Evolutionary conservation across 2,113 vertebrate genomes (phyloP).

Genomic region (Poecilia latipinna): DNA sequence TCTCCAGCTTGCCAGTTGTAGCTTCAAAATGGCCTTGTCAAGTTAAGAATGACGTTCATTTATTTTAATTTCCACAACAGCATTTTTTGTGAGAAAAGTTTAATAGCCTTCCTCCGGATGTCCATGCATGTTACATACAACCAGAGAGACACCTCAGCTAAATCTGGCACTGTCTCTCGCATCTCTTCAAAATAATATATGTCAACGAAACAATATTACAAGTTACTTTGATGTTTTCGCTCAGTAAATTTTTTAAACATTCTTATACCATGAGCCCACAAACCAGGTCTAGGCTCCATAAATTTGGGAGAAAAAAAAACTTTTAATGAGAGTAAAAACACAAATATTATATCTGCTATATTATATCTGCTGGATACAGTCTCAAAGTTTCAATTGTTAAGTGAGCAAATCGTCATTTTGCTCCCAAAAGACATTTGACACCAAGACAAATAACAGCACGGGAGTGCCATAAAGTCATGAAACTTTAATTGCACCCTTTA

Average conservation of each 20-base stretch:
- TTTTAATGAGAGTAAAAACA: not conserved
- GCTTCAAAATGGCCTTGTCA: too few relatives aligned
- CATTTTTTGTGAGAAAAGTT: too few relatives aligned
- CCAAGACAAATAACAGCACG: not conserved
- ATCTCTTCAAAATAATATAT: not conserved
- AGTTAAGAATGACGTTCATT: too few relatives aligned
- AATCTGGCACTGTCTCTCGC: not conserved
- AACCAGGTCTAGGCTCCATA: too few relatives aligned
- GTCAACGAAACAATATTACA: not conserved
- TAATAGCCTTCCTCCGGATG: too few relatives aligned
- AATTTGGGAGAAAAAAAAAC: not conserved
- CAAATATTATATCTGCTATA: not conserved
- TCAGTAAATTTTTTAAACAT: not conserved
- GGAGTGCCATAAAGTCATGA: slow-evolving; percentile 37
- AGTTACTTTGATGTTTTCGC: not conserved
- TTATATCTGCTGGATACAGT: too few relatives aligned
- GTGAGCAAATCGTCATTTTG: not conserved
- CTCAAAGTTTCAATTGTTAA: slow-evolving; percentile 3
- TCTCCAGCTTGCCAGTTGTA: too few relatives aligned
- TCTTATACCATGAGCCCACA: not conserved
- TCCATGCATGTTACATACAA: not conserved
- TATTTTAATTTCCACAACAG: too few relatives aligned
- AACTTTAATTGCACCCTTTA: slow-evolving; percentile 44
- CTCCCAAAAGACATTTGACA: slow-evolving; percentile 26
- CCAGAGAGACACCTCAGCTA: not conserved